Evolutionary conservation across 2,888 invertebrate species (phyloP).

Genomic region (Pseudanteris insignis): DNA sequence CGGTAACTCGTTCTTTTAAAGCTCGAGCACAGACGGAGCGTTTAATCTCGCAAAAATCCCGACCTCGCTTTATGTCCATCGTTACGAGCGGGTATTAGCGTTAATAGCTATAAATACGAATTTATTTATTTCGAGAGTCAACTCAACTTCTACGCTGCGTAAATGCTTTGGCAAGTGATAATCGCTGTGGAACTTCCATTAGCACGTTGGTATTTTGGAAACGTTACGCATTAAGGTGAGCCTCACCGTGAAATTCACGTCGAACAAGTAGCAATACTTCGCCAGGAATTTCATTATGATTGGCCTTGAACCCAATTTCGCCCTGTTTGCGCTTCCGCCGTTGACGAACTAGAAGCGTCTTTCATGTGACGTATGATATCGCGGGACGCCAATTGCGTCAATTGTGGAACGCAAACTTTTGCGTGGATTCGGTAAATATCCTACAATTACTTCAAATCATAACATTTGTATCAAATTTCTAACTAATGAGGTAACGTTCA

Average conservation of each 20-base stretch:
- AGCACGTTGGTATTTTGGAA: slow-evolving; percentile 6
- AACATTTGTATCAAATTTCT: too few species aligned
- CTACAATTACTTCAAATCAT: too few species aligned
- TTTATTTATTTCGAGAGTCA: slow-evolving; percentile 11
- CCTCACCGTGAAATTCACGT: slow-evolving; percentile 62
- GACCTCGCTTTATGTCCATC: too few species aligned
- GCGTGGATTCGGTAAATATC: too few species aligned
- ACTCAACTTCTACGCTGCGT: slow-evolving; percentile 1
- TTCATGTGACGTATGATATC: slow-evolving; percentile 4
- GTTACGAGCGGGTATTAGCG: too few species aligned
- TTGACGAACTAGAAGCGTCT: slow-evolving; percentile 12
- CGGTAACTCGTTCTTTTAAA: too few species aligned
- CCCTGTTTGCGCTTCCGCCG: slow-evolving; percentile 28
- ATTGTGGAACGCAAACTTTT: too few species aligned
- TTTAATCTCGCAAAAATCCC: too few species aligned
- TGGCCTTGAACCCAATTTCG: slow-evolving; percentile 37
- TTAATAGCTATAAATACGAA: slow-evolving; percentile 1
- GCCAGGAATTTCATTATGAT: slow-evolving; percentile 60
- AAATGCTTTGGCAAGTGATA: slow-evolving; percentile 18
- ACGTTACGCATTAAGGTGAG: background rate
- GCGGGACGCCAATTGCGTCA: background rate
- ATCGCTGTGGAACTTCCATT: slow-evolving; percentile 14
- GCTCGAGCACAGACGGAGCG: too few species aligned
- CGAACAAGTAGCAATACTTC: slow-evolving; percentile 50
- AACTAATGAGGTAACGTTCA: too few species aligned